Evolutionary conservation across 2,888 invertebrate genomes (phyloP).

Genomic region (Flexamia atlantica): DNA sequence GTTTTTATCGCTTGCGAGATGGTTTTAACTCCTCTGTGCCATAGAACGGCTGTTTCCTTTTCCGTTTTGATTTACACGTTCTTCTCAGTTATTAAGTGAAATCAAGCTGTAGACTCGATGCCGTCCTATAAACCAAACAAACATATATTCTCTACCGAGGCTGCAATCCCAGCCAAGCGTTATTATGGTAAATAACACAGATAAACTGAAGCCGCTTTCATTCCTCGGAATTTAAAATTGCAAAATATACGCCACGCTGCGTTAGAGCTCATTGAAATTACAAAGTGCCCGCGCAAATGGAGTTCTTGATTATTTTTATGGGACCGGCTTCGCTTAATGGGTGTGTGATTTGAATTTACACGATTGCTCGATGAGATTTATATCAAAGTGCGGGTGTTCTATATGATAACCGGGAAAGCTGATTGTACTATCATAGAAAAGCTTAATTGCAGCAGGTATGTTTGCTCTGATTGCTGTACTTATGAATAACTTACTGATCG

Average conservation of each 20-base stretch:
- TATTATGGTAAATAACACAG: conserved; percentile 40
- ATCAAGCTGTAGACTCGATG: conserved; percentile 5
- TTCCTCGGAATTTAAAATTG: conserved; percentile 31
- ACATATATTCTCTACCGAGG: no score
- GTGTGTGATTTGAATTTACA: conserved; percentile 41
- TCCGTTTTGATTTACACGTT: conserved; percentile 11
- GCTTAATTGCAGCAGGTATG: not conserved
- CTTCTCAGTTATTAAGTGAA: conserved; percentile 40
- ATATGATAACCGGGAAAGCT: not conserved
- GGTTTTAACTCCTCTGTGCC: not conserved
- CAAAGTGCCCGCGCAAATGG: conserved; percentile 44
- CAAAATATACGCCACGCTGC: conserved; percentile 42
- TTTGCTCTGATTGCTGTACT: not conserved
- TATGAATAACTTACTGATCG: no score
- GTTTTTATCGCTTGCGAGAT: not conserved
- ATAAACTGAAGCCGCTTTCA: not conserved
- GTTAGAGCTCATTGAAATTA: conserved; percentile 29
- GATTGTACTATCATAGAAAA: not conserved
- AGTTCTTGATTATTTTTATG: conserved; percentile 51
- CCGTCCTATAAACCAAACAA: conserved; percentile 19
- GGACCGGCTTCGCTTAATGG: conserved; percentile 25
- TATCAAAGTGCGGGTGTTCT: not conserved
- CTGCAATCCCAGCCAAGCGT: not conserved
- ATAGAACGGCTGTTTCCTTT: conserved; percentile 4
- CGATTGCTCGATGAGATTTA: not conserved